A percentile compares a stretch with the other conserved stretches of the same genome.
phyloP scores from a whole-genome alignment of 2,888 invertebrate species.

The Eristalis tenax region DNA sequence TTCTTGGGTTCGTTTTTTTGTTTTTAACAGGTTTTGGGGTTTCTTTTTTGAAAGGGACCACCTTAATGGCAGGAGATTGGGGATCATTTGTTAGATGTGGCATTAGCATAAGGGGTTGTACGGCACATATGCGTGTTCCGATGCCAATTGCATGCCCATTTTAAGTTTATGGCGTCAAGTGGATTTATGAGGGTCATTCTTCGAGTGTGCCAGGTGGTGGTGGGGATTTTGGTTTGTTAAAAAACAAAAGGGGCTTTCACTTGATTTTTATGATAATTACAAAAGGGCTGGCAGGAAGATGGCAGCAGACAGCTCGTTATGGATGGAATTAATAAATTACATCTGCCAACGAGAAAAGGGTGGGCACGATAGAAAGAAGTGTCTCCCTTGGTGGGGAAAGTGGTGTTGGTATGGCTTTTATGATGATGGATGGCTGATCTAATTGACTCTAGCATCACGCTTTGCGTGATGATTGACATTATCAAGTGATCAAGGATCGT shows the following conservation, averaged over 20 bases:
- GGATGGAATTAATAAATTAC: not conserved
- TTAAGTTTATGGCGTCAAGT: not conserved
- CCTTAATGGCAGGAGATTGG: not conserved
- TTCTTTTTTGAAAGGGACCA: not conserved
- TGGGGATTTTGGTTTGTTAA: not conserved
- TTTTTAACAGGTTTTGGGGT: not conserved
- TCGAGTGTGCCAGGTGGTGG: not conserved
- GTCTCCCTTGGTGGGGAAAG: not conserved
- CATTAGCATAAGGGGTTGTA: not conserved
- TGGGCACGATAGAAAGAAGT: not conserved
- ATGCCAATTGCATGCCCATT: not conserved
- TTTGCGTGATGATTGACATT: no score
- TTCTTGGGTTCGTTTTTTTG: not conserved
- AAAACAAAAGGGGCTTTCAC: not conserved
- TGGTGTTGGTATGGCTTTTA: no score
- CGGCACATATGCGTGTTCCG: not conserved
- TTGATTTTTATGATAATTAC: not conserved
- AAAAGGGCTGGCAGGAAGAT: not conserved
- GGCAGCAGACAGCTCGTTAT: not conserved
- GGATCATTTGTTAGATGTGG: not conserved
- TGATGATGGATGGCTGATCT: no score
- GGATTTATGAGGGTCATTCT: conserved; percentile 26
- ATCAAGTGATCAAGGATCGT: no score
- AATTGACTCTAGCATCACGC: no score
- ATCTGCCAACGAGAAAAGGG: not conserved